Evolutionary conservation across 2,888 invertebrate genomes (phyloP).

Genomic region (Melanostoma mellinum): DNA sequence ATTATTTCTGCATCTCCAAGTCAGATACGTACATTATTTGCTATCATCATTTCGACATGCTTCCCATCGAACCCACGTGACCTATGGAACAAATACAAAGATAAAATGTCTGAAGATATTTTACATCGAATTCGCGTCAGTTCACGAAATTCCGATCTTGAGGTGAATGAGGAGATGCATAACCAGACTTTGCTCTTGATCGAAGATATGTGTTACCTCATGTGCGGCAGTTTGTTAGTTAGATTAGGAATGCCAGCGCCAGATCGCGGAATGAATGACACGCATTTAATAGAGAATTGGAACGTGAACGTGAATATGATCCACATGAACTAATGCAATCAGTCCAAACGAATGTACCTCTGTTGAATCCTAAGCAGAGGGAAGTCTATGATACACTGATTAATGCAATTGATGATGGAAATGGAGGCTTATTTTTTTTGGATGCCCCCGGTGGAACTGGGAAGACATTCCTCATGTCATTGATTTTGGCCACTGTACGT

Average conservation of each 20-base stretch:
- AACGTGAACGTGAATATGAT: too few relatives aligned
- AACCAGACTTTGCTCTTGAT: too few relatives aligned
- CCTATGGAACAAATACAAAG: constrained; percentile 68
- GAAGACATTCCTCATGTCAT: constrained; percentile 69
- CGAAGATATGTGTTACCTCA: too few relatives aligned
- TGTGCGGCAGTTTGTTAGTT: too few relatives aligned
- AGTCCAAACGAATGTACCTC: too few relatives aligned
- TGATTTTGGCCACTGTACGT: constrained; percentile 73
- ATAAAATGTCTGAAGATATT: constrained; percentile 69
- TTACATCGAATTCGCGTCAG: constrained; percentile 59
- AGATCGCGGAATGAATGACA: too few relatives aligned
- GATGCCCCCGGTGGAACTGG: constrained; percentile 21
- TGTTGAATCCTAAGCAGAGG: not conserved
- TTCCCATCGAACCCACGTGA: constrained; percentile 41
- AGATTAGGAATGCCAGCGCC: too few relatives aligned
- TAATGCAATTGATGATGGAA: constrained; percentile 1
- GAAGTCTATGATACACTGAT: not conserved
- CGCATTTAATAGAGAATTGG: too few relatives aligned
- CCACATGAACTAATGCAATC: too few relatives aligned
- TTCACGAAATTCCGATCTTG: constrained; percentile 10
- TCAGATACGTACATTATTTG: constrained; percentile 26
- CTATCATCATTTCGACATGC: constrained; percentile 19
- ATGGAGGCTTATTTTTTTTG: not conserved
- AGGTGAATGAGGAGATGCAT: too few relatives aligned
- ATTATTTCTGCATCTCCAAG: constrained; percentile 9